Conservation (phyloP, 2,888 invertebrate genomes). For the Nomada lathburiana region DNA sequence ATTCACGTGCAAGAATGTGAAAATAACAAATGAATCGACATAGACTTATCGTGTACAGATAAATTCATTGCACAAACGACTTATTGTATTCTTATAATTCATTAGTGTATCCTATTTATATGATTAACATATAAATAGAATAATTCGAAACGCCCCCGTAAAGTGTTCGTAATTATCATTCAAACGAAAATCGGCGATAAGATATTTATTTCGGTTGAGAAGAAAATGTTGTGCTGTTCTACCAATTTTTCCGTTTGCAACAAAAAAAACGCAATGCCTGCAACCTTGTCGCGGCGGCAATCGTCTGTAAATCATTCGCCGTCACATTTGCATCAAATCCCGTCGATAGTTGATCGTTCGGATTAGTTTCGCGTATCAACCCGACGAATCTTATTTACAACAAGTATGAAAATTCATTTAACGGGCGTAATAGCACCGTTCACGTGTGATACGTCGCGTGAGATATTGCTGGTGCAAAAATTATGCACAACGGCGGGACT, state of each 20-base stretch:
- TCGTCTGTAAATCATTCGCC: not conserved
- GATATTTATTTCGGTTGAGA: not conserved
- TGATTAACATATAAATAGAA: not conserved
- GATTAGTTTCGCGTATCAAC: constrained; percentile 15
- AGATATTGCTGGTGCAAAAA: constrained; percentile 18
- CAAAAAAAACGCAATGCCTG: too few species aligned
- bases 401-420: constrained; percentile 29
- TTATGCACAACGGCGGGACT: not conserved
- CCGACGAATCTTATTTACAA: constrained; percentile 32
- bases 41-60: too few species aligned
- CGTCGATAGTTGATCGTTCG: not conserved
- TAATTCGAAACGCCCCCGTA: not conserved
- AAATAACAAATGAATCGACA: too few species aligned
- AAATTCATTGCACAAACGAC: not conserved
- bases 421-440: constrained; percentile 14
- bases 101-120: not conserved
- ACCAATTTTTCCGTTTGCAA: too few species aligned
- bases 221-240: too few species aligned
- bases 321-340: not conserved
- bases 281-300: too few species aligned
- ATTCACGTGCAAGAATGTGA: too few species aligned
- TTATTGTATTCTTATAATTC: not conserved
- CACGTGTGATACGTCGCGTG: constrained; percentile 33
- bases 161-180: not conserved
- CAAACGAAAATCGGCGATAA: not conserved